Base-by-base conservation (phyloP, 2,888 invertebrate genomes). In the Arrhopalites spinosus region DNA sequence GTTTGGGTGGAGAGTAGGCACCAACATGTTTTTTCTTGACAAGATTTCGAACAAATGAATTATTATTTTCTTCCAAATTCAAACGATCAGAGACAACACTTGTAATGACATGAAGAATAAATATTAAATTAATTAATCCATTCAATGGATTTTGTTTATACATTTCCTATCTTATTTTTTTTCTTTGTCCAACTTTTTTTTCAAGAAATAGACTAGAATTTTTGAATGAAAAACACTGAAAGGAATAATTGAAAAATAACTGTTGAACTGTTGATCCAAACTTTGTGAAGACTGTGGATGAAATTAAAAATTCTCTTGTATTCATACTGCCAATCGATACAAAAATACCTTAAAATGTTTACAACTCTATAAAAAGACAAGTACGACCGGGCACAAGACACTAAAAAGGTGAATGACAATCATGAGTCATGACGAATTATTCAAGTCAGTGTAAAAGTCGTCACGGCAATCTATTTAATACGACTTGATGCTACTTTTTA, bases 301-400 rank as follows among this genome's bases (percentile, higher is more conserved):
- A 11, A 11, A 36, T 36, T 36, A 36, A 36, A 36, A 36, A 36
- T 36, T 36, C 36, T 36, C 11, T 36, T 36, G 36, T 36, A 36
- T 11, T 36, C 36, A 36, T 36, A 36, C 36, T 36, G 36, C 11
- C 11, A 36, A 36, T 36, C 36, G 3, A n/a, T n/a, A n/a, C n/a
- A n/a, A n/a, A n/a, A n/a, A n/a, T n/a, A n/a, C n/a, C n/a, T n/a
- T n/a, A n/a, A n/a, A n/a, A 3, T 36, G 36, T 36, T 36, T 36
- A 11, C 11, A 36, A 36, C 36, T 7, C 3, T 36, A 36, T 8
- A 50, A 20, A 53, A 53, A 20, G 36, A 29, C 53, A 17, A 17
- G 70, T 7, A 70, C 29, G 20, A 56, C 30, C 56, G 56, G 36
- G 70, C 20, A 70, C 56, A 70, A 29, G 17, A 30, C n/a, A 59